A percentile compares a stretch with the other conserved stretches of the same genome.
Evolutionary conservation across 2,888 invertebrate species (phyloP).

Genomic region (Stenoptilia bipunctidactyla): DNA sequence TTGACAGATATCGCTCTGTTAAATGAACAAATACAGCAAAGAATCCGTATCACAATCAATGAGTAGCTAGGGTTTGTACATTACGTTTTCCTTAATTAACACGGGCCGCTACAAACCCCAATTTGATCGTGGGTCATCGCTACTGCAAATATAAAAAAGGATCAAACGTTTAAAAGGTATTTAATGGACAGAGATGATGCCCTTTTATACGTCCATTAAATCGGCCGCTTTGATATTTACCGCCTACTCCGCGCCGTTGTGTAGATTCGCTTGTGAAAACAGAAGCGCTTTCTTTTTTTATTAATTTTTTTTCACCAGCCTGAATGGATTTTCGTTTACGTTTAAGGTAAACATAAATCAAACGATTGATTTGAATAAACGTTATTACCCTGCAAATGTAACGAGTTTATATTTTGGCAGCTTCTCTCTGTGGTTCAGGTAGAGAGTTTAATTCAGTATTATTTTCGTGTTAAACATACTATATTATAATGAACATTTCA

Average conservation of each 20-base stretch:
- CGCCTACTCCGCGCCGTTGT: constrained; percentile 31
- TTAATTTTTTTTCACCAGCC: constrained; percentile 41
- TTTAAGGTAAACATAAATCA: constrained; percentile 3
- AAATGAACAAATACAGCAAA: too few species aligned
- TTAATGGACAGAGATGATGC: constrained; percentile 65
- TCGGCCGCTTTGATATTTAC: constrained; percentile 59
- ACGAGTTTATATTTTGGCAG: too few species aligned
- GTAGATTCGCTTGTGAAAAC: constrained; percentile 47
- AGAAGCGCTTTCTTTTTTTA: constrained; percentile 31
- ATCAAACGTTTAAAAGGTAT: constrained; percentile 71
- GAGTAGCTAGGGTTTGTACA: too few species aligned
- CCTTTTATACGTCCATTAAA: constrained; percentile 67
- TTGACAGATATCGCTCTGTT: too few species aligned
- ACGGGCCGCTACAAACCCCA: constrained; percentile 30
- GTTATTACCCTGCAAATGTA: too few species aligned
- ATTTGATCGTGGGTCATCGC: constrained; percentile 56
- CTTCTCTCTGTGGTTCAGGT: too few species aligned
- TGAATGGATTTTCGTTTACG: constrained; percentile 33
- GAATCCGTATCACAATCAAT: too few species aligned
- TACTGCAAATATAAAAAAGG: constrained; percentile 64
- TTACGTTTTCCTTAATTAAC: constrained; percentile 40
- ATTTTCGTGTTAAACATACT: too few species aligned
- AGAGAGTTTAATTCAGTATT: too few species aligned
- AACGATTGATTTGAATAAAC: too few species aligned
- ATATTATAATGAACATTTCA: too few species aligned